phyloP scores from a whole-genome alignment of 2,888 invertebrate genomes.

The Drosophila kambysellisi region DNA sequence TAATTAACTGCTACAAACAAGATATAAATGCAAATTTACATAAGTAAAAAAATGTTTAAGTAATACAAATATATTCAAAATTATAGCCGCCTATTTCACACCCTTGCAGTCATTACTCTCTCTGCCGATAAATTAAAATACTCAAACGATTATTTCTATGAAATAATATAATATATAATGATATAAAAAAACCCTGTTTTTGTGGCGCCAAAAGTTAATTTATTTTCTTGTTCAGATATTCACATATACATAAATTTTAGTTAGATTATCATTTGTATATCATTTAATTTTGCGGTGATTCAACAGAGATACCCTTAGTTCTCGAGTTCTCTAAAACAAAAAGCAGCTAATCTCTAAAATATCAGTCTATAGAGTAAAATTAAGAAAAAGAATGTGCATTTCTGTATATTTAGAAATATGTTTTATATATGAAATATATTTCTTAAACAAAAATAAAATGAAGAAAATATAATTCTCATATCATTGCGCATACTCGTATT shows the following conservation, averaged over 20 bases:
- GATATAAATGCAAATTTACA: constrained; percentile 71
- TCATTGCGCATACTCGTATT: neutral
- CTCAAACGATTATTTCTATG: too few species aligned
- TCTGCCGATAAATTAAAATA: neutral
- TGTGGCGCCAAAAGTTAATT: too few species aligned
- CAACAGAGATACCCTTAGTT: too few species aligned
- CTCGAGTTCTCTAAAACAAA: too few species aligned
- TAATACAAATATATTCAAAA: constrained; percentile 6
- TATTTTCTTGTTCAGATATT: too few species aligned
- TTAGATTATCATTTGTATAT: too few species aligned
- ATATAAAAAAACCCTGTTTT: too few species aligned
- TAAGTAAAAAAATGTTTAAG: constrained; percentile 25
- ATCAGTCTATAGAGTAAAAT: neutral
- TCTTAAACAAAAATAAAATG: neutral
- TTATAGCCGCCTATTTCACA: neutral
- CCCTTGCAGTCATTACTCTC: neutral
- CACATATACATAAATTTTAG: too few species aligned
- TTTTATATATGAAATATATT: neutral
- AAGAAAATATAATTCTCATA: neutral
- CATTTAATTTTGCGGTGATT: too few species aligned
- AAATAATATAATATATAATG: too few species aligned
- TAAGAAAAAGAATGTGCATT: neutral
- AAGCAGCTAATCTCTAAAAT: neutral
- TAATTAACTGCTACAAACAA: constrained; percentile 77
- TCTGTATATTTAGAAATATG: neutral